Evolutionary conservation across 2,113 vertebrate species (phyloP).

Genomic region (Bolborhynchus lineola): DNA sequence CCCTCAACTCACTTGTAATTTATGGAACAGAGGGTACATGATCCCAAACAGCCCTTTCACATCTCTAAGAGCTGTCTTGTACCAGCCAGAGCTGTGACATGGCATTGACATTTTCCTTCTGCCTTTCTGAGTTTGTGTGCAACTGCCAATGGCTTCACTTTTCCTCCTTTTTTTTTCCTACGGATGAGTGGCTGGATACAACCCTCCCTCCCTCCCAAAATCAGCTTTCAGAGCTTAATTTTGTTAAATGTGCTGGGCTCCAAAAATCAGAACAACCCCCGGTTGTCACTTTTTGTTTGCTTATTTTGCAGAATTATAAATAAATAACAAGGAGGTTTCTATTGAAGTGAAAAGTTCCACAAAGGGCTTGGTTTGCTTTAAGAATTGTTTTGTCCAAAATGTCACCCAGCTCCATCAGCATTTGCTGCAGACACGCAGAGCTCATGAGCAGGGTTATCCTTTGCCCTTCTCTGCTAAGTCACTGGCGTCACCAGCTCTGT

Average conservation of each 20-base stretch:
- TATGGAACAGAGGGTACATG: conserved; percentile 38
- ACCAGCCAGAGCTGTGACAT: conserved; percentile 24
- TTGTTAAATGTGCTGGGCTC: neutral
- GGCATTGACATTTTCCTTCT: conserved; percentile 54
- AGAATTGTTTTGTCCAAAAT: neutral
- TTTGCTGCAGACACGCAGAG: neutral
- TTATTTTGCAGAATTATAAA: neutral
- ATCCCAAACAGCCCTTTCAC: conserved; percentile 55
- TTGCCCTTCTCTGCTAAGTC: neutral
- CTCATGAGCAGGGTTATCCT: neutral
- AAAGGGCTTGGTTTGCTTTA: neutral
- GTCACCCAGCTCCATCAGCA: neutral
- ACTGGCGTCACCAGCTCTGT: neutral
- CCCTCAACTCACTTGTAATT: conserved; percentile 7
- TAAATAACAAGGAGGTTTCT: neutral
- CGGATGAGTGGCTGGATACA: neutral
- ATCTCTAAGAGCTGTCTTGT: conserved; percentile 54
- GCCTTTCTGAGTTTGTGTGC: neutral
- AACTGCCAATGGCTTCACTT: neutral
- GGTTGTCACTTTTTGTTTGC: neutral
- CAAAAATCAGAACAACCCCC: neutral
- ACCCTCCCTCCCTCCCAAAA: neutral
- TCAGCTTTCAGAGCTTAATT: neutral
- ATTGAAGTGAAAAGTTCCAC: neutral
- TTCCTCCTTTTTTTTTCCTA: neutral